Evolutionary conservation across 2,113 vertebrate genomes (phyloP), one percentile per base, ranked within the genome.

Genomic region (Galbula dea): DNA sequence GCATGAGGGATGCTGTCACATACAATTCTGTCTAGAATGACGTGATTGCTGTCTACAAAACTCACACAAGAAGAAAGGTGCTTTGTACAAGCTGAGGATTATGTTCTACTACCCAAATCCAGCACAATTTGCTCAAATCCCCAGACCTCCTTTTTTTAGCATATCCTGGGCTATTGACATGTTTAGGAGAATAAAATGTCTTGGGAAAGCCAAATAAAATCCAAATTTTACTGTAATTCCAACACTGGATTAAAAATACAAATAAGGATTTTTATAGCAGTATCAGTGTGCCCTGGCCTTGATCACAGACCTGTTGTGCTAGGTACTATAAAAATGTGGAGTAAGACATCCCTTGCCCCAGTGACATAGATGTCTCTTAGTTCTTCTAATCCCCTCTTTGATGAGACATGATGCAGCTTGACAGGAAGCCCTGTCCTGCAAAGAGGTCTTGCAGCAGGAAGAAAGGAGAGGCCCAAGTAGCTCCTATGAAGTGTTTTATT

Each of bases 61-160:
- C 74, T 55, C 43, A 65, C 6, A 68, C 1, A 10, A 79, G 83
- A 83, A 73, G 75, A 34, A 86, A 91, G 80, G 77, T 86, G 77
- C 74, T 89, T 51, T 91, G 62, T 62, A 37, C 59, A 36, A 69
- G 34, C 55, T 46, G 66, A 68, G 78, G 81, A 92, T 94, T 89
- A 86, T 77, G 69, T 93, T 85, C 76, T 92, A 8, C 89, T 66
- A 52, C 46, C 51, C 76, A 81, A 91, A 92, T 54, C 91, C 89
- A 71, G 59, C 67, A 62, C 63, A 62, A 37, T 74, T 85, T 67
- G 49, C n/a, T 80, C 58, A 85, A 77, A 92, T 89, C 66, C 89
- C 51, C 54, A n/a, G 69, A 39, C 48, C 15, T 82, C n/a, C 83
- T 62, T 62, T 36, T 80, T 74, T 79, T 26, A 79, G 62, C 55